Evolutionary conservation across 1,140 invertebrate genomes (phyloP), one percentile per base, ranked within the genome.

Genomic region (Lucilia cuprina): DNA sequence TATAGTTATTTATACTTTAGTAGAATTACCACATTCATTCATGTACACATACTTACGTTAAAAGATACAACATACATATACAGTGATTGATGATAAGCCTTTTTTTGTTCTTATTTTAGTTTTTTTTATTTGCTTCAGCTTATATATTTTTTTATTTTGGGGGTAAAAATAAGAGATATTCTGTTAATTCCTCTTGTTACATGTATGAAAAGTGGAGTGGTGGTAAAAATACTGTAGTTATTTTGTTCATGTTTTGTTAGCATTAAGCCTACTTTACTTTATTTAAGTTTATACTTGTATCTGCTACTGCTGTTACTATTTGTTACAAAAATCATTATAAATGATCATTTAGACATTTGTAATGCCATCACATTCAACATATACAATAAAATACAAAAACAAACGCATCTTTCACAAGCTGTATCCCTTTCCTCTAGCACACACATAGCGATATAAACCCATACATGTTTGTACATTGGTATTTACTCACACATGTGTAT

Each of bases 321-420:
- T 4, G 35, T 41, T 47, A 47, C 30, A 78, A 21, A 78, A 78
- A 78, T 78, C 77, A 78, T 78, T 78, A 78, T 78, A 78, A 78
- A 78, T 78, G 77, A 78, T 78, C 77, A 78, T 78, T 78, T 78
- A 78, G 77, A 78, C 77, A 78, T 78, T 78, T 78, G 77, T 49
- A 78, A 78, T 78, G 77, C 77, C 77, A 65, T 65, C 60, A 55
- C 50, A 55, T 55, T 55, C 50, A 55, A 55, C 50, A 5, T 17
- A 55, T 55, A 55, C 17, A 55, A 55, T 55, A 55, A 41, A 41
- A 41, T 41, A 41, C 35, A 41, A 41, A 41, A 41, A 41, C 35
- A 41, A 41, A 41, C 35, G 35, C 35, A 41, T 41, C 8, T 41
- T 41, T 8, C 8, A 41, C 35, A 41, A 5, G 8, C 35, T 41